Evolutionary conservation across 2,888 invertebrate species (phyloP).

Genomic region (Pteria penguin): DNA sequence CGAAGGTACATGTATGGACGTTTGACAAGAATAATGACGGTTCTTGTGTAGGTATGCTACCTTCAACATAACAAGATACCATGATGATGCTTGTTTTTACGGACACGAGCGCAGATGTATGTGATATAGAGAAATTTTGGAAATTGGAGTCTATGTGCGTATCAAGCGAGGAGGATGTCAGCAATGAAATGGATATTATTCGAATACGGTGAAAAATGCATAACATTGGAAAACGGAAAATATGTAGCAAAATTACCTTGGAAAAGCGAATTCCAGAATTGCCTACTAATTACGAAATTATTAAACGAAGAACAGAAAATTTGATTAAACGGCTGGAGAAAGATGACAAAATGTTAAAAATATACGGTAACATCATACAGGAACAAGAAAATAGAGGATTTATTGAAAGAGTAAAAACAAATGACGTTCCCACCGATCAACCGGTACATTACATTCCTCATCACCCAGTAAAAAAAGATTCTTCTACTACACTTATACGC

Average conservation of each 20-base stretch:
- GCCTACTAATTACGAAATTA: slow-evolving; percentile 7
- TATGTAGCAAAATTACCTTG: slow-evolving; percentile 22
- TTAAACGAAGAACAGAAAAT: slow-evolving; percentile 1
- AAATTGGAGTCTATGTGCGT: slow-evolving; percentile 14
- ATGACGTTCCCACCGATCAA: not conserved
- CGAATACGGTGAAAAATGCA: slow-evolving; percentile 3
- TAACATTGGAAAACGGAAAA: not conserved
- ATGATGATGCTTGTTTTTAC: no score
- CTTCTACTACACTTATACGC: slow-evolving; percentile 16
- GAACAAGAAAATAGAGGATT: slow-evolving; percentile 11
- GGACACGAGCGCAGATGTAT: no score
- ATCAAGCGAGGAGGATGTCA: no score
- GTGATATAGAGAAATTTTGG: slow-evolving; percentile 24
- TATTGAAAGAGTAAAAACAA: slow-evolving; percentile 15
- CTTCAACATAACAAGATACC: no score
- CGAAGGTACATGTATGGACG: no score
- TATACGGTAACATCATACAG: slow-evolving; percentile 9
- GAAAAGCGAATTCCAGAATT: slow-evolving; percentile 3
- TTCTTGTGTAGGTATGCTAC: no score
- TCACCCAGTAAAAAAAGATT: slow-evolving; percentile 32
- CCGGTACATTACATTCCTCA: slow-evolving; percentile 27
- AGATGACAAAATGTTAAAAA: not conserved
- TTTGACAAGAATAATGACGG: no score
- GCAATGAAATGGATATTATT: no score
- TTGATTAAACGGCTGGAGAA: not conserved